phyloP scores from a whole-genome alignment of 2,888 invertebrate genomes.

The Drosophila rellima region DNA sequence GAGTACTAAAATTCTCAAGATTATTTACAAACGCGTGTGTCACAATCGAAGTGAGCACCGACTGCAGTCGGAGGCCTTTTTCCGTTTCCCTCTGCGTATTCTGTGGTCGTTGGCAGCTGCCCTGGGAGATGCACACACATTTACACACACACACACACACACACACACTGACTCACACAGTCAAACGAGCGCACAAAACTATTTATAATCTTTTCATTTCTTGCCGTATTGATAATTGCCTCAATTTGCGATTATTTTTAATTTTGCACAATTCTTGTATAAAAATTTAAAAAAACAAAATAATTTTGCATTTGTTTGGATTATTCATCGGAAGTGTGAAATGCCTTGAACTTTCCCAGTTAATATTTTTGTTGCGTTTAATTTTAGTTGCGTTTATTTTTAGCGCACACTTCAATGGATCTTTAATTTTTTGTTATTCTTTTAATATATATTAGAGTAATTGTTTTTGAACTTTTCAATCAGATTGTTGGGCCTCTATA shows the following conservation, averaged over 20 bases:
- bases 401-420: slow-evolving; percentile 60
- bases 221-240: slow-evolving; percentile 50
- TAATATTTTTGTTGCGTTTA: slow-evolving; percentile 44
- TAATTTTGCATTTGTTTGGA: slow-evolving; percentile 32
- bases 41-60: background rate
- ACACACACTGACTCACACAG: slow-evolving; percentile 19
- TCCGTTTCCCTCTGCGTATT: slow-evolving; percentile 11
- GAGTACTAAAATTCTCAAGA: too few species aligned
- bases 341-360: slow-evolving; percentile 61
- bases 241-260: slow-evolving; percentile 54
- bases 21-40: background rate
- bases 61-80: slow-evolving; percentile 13
- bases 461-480: slow-evolving; percentile 46
- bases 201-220: slow-evolving; percentile 77
- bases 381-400: slow-evolving; percentile 68
- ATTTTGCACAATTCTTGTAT: slow-evolving; percentile 42
- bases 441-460: slow-evolving; percentile 17
- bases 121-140: slow-evolving; percentile 63
- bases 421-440: slow-evolving; percentile 12
- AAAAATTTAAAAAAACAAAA: slow-evolving; percentile 18
- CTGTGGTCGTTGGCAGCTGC: slow-evolving; percentile 55
- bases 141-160: slow-evolving; percentile 18
- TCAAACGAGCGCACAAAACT: slow-evolving; percentile 62
- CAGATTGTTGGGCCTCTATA: slow-evolving; percentile 6
- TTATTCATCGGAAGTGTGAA: slow-evolving; percentile 43